Evolutionary conservation across 2,113 vertebrate species (phyloP).

Genomic region (Zosterops japonicus): DNA sequence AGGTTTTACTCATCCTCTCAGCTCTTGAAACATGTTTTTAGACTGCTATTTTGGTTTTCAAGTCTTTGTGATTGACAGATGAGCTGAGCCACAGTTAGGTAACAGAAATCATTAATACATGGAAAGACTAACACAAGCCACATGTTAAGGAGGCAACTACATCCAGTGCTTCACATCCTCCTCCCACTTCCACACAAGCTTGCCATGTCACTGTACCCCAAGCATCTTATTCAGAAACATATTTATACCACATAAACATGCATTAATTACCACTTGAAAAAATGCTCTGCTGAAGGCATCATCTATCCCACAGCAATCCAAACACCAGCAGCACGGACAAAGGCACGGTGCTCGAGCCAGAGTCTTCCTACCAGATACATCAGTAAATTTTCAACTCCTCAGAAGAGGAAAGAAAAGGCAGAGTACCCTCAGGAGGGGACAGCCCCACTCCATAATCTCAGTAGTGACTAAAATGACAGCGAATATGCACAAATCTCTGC

Average conservation of each 20-base stretch:
- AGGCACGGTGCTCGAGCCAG: fast-evolving
- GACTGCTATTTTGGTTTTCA: conserved; percentile 19
- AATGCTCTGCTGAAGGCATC: background rate
- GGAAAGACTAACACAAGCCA: background rate
- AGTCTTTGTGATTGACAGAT: background rate
- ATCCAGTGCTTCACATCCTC: background rate
- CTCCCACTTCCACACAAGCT: background rate
- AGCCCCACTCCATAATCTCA: background rate
- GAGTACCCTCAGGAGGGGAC: background rate
- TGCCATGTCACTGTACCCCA: background rate
- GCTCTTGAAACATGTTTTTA: background rate
- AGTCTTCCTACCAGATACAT: background rate
- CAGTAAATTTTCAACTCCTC: background rate
- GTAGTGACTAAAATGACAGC: background rate
- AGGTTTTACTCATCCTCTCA: background rate
- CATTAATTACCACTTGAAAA: background rate
- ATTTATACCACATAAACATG: background rate
- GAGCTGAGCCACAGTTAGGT: background rate
- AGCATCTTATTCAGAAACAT: background rate
- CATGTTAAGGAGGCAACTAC: background rate
- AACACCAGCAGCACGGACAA: background rate
- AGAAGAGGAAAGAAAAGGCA: background rate
- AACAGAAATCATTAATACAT: background rate
- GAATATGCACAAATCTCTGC: background rate
- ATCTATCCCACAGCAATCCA: background rate